phyloP scores from a whole-genome alignment of 2,113 vertebrate species.

The Misgurnus anguillicaudatus region DNA sequence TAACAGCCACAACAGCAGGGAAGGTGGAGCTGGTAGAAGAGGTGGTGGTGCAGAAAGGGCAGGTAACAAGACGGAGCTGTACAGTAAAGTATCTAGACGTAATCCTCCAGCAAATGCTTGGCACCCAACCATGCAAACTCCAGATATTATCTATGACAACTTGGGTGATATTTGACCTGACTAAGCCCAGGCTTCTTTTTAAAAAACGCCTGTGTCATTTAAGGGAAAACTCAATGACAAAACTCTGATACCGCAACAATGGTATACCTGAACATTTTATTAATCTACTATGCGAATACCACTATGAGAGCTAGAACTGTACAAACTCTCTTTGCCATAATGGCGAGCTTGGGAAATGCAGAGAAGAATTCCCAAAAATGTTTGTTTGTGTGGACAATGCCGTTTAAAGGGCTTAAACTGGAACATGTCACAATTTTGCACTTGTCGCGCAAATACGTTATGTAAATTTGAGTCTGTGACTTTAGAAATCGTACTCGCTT shows the following conservation, averaged over 20 bases:
- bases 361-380: neutral
- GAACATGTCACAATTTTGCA: constrained; percentile 44
- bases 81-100: constrained; percentile 81
- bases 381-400: constrained; percentile 33
- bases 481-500: constrained; percentile 19
- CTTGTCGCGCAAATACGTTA: constrained; percentile 38
- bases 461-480: constrained; percentile 50
- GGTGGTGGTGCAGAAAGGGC: constrained; percentile 36
- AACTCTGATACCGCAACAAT: too few species aligned
- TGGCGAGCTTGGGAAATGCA: constrained; percentile 22
- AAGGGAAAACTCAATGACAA: too few species aligned
- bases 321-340: constrained; percentile 8
- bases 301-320: neutral
- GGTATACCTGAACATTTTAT: neutral
- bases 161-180: constrained; percentile 71
- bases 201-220: too few species aligned
- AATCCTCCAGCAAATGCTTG: constrained; percentile 54
- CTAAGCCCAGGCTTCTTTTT: too few species aligned
- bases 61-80: constrained; percentile 70
- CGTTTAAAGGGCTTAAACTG: constrained; percentile 30
- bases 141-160: constrained; percentile 79
- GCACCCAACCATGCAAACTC: constrained; percentile 58
- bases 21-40: constrained; percentile 8
- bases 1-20: constrained; percentile 47
- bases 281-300: neutral